These are phyloP conservation scores for Actinia tenebrosa DNA, from an alignment of 64 coral and sea anemone genomes.

Conservation along the genomic window DNA sequence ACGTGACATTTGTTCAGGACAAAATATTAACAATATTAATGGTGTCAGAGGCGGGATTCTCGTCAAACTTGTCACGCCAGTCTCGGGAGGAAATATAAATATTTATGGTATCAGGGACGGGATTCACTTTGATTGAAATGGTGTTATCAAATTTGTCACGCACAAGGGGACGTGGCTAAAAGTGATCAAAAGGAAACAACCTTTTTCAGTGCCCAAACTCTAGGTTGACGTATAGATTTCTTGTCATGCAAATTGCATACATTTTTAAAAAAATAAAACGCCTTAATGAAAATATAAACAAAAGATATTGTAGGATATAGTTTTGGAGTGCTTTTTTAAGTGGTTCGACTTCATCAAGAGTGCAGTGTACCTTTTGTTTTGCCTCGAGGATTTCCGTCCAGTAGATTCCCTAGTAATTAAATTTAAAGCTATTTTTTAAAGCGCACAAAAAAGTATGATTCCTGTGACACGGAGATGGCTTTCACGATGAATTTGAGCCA, in stretches of 20 bases:
- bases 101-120: too few species aligned
- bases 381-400: background rate
- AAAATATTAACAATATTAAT: too few species aligned
- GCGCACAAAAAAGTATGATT: too few species aligned
- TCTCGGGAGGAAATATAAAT: too few species aligned
- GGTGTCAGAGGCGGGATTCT: too few species aligned
- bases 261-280: background rate
- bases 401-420: background rate
- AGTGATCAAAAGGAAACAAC: too few species aligned
- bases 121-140: too few species aligned
- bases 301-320: background rate
- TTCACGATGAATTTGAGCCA: background rate
- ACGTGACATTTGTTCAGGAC: too few species aligned
- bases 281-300: background rate
- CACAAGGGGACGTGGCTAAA: too few species aligned
- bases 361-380: background rate
- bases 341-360: background rate
- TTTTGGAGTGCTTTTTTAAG: background rate
- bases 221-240: too few species aligned
- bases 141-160: too few species aligned
- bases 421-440: background rate
- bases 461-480: background rate
- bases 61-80: too few species aligned
- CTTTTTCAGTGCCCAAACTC: background rate
- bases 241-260: background rate